Percentiles rank a stretch among this genome's conserved stretches.
Evolutionary conservation across 2,113 vertebrate genomes (phyloP).

Genomic region (Eretmodus cyanostictus): DNA sequence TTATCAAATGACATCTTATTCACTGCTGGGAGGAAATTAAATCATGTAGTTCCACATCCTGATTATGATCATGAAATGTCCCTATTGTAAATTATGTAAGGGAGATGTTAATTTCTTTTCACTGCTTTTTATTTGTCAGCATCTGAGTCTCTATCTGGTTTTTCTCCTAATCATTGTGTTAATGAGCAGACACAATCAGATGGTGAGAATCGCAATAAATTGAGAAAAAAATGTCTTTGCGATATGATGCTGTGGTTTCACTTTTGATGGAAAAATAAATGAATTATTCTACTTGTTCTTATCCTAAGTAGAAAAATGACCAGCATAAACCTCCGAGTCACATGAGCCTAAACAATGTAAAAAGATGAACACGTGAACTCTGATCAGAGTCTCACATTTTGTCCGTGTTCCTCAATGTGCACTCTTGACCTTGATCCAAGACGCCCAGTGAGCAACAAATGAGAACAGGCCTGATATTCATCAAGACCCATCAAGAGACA

Average conservation of each 20-base stretch:
- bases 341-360: not conserved
- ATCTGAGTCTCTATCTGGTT: not conserved
- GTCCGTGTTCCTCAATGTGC: not conserved
- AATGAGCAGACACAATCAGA: not conserved
- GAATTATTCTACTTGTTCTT: not conserved
- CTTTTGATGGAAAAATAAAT: not conserved
- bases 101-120: slow-evolving; percentile 13
- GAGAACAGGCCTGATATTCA: not conserved
- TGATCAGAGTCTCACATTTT: not conserved
- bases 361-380: not conserved
- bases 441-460: not conserved
- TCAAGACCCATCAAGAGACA: not conserved
- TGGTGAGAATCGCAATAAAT: not conserved
- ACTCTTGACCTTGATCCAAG: not conserved
- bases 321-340: not conserved
- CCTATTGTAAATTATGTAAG: slow-evolving; percentile 16
- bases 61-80: slow-evolving; percentile 28
- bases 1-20: slow-evolving; percentile 55
- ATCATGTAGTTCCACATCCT: slow-evolving; percentile 47
- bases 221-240: not conserved
- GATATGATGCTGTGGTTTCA: not conserved
- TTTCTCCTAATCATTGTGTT: not conserved
- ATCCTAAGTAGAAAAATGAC: not conserved
- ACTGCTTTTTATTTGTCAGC: not conserved
- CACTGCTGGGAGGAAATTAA: slow-evolving; percentile 49